Base-by-base conservation (phyloP, 2,888 invertebrate species). In the Mythimna impura region DNA sequence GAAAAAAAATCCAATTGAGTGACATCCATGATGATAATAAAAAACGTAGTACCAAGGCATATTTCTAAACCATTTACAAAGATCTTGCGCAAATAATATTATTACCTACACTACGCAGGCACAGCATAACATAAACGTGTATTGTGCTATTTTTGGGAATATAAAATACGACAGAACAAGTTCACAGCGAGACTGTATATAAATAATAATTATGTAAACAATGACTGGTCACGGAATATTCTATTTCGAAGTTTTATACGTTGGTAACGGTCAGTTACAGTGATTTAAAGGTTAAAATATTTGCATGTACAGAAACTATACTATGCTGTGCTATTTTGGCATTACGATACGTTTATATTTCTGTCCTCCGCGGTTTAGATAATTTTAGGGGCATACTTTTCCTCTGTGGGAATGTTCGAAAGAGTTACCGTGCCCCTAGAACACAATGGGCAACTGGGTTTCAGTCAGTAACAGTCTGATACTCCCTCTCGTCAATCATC, bases 131-230 rank as follows among this genome's bases (percentile, higher is more conserved):
- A 72, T 67, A 64, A 78, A 74, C 73, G 52, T 66, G 34, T 25
- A 25, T 68, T 63, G 69, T n/a, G 71, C 78, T 84, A 84, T 86
- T 86, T 75, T 78, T 57, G 75, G 73, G 66, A 72, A 72, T 66
- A 79, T 82, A 84, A 82, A 86, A 82, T 64, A 79, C 70, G 36
- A 76, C 58, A 70, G 71, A 67, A 76, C 81, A 80, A 75, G 80
- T 82, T 78, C 70, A 86, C 70, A 86, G 82, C 79, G 43, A 65
- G 66, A 77, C 73, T 71, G 73, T 73, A 63, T 80, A 83, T 85
- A 73, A 75, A 83, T 80, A 81, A 73, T 72, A 40, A 61, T 61
- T 40, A 73, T 70, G 69, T 84, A 84, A 85, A 84, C 85, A 85
- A 80, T 80, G 60, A 74, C 71, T 82, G 65, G 71, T 70, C 73